phyloP scores from a whole-genome alignment of 2,113 vertebrate genomes.

The Pygoscelis antarcticus region DNA sequence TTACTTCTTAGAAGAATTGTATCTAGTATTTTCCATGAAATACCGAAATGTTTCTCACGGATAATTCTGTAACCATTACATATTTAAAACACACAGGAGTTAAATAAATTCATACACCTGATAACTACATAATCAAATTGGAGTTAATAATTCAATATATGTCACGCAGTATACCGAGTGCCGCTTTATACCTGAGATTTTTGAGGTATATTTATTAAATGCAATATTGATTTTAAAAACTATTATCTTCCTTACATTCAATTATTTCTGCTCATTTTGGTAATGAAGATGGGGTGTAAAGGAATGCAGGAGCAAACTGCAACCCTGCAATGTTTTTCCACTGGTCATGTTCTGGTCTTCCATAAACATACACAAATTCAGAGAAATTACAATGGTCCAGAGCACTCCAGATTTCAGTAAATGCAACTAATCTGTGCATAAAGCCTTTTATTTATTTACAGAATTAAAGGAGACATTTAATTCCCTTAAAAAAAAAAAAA shows the following conservation, averaged over 20 bases:
- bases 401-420: background rate
- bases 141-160: background rate
- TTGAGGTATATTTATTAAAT: background rate
- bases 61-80: background rate
- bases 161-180: rapidly evolving
- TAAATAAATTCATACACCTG: background rate
- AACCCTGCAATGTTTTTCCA: background rate
- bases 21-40: background rate
- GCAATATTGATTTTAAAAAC: background rate
- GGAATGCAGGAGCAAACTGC: background rate
- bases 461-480: background rate
- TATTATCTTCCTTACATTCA: background rate
- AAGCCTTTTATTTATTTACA: background rate
- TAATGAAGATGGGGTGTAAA: background rate
- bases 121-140: background rate
- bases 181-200: background rate
- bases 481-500: background rate
- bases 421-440: background rate
- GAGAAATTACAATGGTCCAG: background rate
- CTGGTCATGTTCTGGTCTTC: background rate
- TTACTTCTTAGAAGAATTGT: background rate
- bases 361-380: background rate
- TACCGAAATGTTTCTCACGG: background rate
- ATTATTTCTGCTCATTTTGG: background rate
- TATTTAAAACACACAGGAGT: background rate